These are phyloP conservation scores for Rousettus leschenaultii DNA, from an alignment of 2,113 vertebrate species.

Conservation along the genomic window DNA sequence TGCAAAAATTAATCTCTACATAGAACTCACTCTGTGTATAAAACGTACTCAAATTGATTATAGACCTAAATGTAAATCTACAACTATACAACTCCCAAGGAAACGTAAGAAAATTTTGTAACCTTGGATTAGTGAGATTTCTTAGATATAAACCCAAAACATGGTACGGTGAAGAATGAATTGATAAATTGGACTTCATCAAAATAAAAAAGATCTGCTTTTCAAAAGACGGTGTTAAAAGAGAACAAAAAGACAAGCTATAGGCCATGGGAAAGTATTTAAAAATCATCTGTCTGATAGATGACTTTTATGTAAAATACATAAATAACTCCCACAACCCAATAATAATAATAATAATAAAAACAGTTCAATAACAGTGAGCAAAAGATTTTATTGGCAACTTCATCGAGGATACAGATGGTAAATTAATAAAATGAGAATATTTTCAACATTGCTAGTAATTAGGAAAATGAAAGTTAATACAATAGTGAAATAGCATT, in stretches of 20 bases:
- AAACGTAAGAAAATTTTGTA: neutral
- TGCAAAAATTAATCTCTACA: neutral
- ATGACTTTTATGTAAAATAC: neutral
- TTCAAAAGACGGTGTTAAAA: neutral
- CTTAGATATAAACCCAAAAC: neutral
- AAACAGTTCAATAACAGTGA: neutral
- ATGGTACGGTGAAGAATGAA: neutral
- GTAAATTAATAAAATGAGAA: neutral
- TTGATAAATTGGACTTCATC: neutral
- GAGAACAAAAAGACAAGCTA: neutral
- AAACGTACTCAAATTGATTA: neutral
- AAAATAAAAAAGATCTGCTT: constrained; percentile 2
- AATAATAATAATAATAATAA: neutral
- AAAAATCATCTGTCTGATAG: neutral
- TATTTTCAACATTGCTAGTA: neutral
- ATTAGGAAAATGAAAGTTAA: neutral
- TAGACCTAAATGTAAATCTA: neutral
- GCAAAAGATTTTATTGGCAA: neutral
- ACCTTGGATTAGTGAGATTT: neutral
- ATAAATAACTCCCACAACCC: neutral
- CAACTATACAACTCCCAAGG: neutral
- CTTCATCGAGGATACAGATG: neutral
- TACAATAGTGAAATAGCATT: neutral
- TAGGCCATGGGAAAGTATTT: neutral
- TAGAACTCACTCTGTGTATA: neutral